These are phyloP conservation scores for Semicossyphus pulcher DNA, from an alignment of 2,113 vertebrate genomes.

Conservation along the genomic window DNA sequence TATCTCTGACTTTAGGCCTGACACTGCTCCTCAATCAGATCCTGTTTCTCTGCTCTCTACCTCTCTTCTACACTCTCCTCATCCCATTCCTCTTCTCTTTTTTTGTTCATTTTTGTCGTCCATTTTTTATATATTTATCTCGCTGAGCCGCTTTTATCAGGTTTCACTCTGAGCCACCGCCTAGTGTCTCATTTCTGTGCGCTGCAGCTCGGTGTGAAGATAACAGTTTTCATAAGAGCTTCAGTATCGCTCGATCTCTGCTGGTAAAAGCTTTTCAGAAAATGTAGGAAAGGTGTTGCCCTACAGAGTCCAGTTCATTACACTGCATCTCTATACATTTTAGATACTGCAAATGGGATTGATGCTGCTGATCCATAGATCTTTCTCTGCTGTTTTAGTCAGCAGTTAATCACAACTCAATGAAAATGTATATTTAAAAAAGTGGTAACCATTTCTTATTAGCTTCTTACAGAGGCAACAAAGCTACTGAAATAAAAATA, in stretches of 20 bases:
- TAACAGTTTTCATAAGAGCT: conserved; percentile 41
- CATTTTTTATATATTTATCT: neutral
- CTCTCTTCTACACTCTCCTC: neutral
- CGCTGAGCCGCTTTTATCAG: neutral
- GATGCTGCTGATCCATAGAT: neutral
- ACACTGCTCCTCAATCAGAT: conserved; percentile 2
- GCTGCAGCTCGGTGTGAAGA: conserved; percentile 27
- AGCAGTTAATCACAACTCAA: too few relatives aligned
- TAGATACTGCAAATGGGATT: neutral
- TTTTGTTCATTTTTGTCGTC: too few relatives aligned
- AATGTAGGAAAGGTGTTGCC: neutral
- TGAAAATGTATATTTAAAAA: too few relatives aligned
- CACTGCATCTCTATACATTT: neutral
- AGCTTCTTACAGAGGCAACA: too few relatives aligned
- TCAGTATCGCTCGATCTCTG: conserved; percentile 27
- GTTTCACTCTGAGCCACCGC: conserved; percentile 4
- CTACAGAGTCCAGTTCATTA: neutral
- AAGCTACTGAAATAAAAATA: too few relatives aligned
- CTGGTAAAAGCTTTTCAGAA: neutral
- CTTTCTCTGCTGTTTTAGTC: too few relatives aligned
- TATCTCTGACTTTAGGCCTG: conserved; percentile 10
- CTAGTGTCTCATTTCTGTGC: conserved; percentile 37
- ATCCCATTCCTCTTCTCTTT: neutral
- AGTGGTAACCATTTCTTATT: too few relatives aligned
- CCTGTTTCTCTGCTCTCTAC: conserved; percentile 15